Evolutionary conservation across 2,797 vertebrate species (phyloP), one percentile per base, ranked within the genome.

Genomic region (Lagodon rhomboides): DNA sequence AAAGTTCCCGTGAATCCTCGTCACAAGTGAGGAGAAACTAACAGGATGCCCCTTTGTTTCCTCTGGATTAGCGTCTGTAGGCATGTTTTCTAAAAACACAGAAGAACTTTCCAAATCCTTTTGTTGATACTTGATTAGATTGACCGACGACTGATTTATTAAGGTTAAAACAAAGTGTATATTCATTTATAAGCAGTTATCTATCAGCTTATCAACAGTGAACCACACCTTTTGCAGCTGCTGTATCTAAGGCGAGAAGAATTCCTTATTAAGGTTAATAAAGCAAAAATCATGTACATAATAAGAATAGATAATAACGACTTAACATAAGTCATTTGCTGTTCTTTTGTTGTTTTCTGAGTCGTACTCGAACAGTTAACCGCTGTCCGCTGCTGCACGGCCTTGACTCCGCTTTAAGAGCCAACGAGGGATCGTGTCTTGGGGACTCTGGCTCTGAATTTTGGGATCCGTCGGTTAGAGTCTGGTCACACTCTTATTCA

Each of bases 401-500:
- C 77, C 80, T 80, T 86, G 81, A 88, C 61, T 59, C 62, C 27
- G 34, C 5, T 27, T 73, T 77, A 54, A 63, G 56, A 80, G 73
- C 78, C 74, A 84, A 70, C 69, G 49, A 68, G 38, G 55, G 44
- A 71, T 79, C 3, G 56, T 71, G 69, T 87, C 77, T 63, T 68
- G 25, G 73, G 80, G 85, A 83, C 79, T 77, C 67, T 76, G 83
- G 61, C 55, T 62, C 55, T 73, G 43, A 56, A 75, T 80, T 85
- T 86, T 85, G 75, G 64, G 71, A 84, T 85, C 56, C 53, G 68
- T 78, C 41, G 75, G 82, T 89, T 72, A 78, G 61, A 85, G 47
- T 85, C 58, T 87, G 87, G 87, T 92, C 88, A 89, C 75, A 66
- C 77, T 92, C 78, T 75, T 75, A 83, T 90, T 89, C 86, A 89